Conservation (phyloP, 1,140 invertebrate genomes). For the Brachionus koreanus region DNA sequence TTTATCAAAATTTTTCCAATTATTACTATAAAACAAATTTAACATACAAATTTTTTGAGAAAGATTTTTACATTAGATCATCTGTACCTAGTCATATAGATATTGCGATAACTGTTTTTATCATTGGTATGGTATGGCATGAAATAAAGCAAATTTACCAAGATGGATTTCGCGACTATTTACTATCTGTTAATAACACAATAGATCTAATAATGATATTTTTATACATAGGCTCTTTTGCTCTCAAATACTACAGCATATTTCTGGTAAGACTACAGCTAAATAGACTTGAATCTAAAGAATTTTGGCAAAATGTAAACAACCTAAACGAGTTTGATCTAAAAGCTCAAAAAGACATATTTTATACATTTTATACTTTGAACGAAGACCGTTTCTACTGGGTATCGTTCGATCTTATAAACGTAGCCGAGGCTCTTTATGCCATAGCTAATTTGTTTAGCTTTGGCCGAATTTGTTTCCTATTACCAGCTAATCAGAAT, state of each 20-base stretch:
- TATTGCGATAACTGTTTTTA: constrained; percentile 19
- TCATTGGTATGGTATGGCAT: constrained; percentile 52
- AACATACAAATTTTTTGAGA: constrained; percentile 35
- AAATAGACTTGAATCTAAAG: neutral
- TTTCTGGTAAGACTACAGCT: neutral
- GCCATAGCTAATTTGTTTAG: constrained; percentile 54
- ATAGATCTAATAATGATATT: constrained; percentile 53
- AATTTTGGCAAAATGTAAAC: neutral
- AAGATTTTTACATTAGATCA: constrained; percentile 34
- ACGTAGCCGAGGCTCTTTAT: constrained; percentile 51
- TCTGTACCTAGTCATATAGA: constrained; percentile 34
- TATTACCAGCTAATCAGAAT: constrained; percentile 59
- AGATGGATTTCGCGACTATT: constrained; percentile 52
- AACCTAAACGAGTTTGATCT: neutral
- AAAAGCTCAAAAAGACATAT: neutral
- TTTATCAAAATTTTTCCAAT: neutral
- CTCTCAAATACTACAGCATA: constrained; percentile 46
- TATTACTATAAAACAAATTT: neutral
- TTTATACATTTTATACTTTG: constrained; percentile 25
- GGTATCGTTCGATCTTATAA: constrained; percentile 50
- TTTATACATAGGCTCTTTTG: constrained; percentile 54
- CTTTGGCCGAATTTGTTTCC: constrained; percentile 57
- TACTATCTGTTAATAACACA: constrained; percentile 54
- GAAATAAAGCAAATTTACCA: constrained; percentile 54
- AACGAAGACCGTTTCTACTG: constrained; percentile 51